Conservation (phyloP, 2,888 invertebrate genomes). For the Pardosa pseudoannulata region DNA sequence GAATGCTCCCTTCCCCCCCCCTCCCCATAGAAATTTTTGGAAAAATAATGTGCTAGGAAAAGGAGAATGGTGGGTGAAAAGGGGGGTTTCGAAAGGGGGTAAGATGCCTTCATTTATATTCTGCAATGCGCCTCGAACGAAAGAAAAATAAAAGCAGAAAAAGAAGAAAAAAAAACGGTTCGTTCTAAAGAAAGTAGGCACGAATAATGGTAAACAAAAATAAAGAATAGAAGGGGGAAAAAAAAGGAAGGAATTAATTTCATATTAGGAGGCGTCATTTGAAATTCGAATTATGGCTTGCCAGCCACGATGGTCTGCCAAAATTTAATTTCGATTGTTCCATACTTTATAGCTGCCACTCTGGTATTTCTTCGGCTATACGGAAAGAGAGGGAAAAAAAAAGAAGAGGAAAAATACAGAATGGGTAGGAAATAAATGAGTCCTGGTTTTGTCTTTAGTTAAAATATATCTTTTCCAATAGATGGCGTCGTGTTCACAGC, state of each 20-base stretch:
- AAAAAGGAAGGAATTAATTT: constrained; percentile 66
- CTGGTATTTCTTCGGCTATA: background rate
- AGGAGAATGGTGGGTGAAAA: constrained; percentile 25
- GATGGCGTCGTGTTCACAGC: background rate
- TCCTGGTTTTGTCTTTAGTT: constrained; percentile 7
- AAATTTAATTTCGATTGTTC: constrained; percentile 71
- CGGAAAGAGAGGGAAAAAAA: background rate
- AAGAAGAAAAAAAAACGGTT: constrained; percentile 36
- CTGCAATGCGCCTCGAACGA: constrained; percentile 52
- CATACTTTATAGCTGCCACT: constrained; percentile 25
- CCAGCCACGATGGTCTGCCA: constrained; percentile 33
- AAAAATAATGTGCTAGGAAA: constrained; percentile 61
- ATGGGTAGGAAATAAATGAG: background rate
- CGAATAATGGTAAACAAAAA: constrained; percentile 61
- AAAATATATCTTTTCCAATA: constrained; percentile 9
- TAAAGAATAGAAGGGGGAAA: constrained; percentile 21
- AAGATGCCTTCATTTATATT: constrained; percentile 70
- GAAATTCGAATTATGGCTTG: constrained; percentile 67
- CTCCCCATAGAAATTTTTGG: constrained; percentile 57
- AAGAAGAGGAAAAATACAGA: too few species aligned
- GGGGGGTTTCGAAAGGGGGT: constrained; percentile 13
- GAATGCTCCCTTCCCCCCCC: background rate
- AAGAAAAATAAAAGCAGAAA: constrained; percentile 46
- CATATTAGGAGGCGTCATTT: constrained; percentile 70
- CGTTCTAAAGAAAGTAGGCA: constrained; percentile 27